Evolutionary conservation across 2,888 invertebrate genomes (phyloP).

Genomic region (Thecophora atra): DNA sequence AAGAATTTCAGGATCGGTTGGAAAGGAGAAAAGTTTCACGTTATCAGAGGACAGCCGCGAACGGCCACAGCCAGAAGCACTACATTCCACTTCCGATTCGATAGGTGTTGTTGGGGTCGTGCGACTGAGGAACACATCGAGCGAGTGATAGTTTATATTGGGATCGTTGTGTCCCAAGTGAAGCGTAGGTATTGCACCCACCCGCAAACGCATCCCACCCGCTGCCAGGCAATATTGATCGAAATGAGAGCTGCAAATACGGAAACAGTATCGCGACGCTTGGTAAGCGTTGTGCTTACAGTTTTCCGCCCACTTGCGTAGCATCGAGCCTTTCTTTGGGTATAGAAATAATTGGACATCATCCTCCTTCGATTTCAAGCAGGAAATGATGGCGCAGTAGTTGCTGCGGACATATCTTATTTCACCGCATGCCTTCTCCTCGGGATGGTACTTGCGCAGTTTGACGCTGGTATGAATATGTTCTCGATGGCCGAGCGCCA

Average conservation of each 20-base stretch:
- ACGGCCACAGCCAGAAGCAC: constrained; percentile 40
- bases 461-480: constrained; percentile 50
- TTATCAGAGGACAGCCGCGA: constrained; percentile 38
- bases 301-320: constrained; percentile 53
- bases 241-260: constrained; percentile 53
- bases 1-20: constrained; percentile 36
- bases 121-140: neutral
- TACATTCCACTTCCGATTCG: constrained; percentile 37
- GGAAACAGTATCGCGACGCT: constrained; percentile 53
- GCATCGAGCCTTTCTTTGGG: constrained; percentile 48
- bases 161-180: constrained; percentile 41
- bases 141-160: constrained; percentile 16
- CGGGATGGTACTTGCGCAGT: constrained; percentile 40
- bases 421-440: constrained; percentile 47
- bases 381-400: constrained; percentile 52
- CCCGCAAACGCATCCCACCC: constrained; percentile 42
- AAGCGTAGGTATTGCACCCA: constrained; percentile 51
- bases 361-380: constrained; percentile 49
- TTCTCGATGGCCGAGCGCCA: constrained; percentile 50
- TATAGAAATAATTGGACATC: constrained; percentile 48
- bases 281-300: constrained; percentile 54
- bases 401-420: constrained; percentile 51
- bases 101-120: neutral
- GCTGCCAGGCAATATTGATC: constrained; percentile 46
- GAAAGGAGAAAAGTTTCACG: constrained; percentile 44